phyloP scores from a whole-genome alignment of 2,888 invertebrate genomes.

The Temnothorax rugatulus region DNA sequence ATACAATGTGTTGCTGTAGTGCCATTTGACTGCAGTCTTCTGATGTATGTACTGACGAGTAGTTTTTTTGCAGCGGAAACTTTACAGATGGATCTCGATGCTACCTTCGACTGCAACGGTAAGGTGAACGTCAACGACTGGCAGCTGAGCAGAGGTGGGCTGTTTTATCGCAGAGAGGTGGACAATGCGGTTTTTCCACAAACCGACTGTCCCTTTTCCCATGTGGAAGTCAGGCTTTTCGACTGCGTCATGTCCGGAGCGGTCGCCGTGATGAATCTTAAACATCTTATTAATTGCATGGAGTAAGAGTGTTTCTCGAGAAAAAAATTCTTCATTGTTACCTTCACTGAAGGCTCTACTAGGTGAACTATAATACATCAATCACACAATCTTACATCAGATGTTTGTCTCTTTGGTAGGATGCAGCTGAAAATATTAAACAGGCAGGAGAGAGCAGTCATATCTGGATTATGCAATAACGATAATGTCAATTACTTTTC shows the following conservation, averaged over 20 bases:
- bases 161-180: slow-evolving; percentile 75
- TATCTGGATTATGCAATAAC: slow-evolving; percentile 11
- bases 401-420: slow-evolving; percentile 64
- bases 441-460: slow-evolving; percentile 73
- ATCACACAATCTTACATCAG: background rate
- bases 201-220: slow-evolving; percentile 57
- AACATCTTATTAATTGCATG: slow-evolving; percentile 79
- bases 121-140: slow-evolving; percentile 82
- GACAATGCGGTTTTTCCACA: slow-evolving; percentile 73
- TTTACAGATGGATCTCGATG: slow-evolving; percentile 73
- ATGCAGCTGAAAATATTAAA: slow-evolving; percentile 78
- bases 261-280: slow-evolving; percentile 77
- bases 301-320: slow-evolving; percentile 74
- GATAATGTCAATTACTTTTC: slow-evolving; percentile 75
- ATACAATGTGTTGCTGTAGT: background rate
- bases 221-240: slow-evolving; percentile 75
- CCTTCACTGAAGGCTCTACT: background rate
- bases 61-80: background rate
- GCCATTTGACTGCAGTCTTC: background rate
- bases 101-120: slow-evolving; percentile 80
- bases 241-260: slow-evolving; percentile 74
- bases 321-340: background rate
- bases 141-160: slow-evolving; percentile 75
- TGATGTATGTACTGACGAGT: background rate
- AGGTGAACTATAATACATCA: background rate